Evolutionary conservation across 2,888 invertebrate species (phyloP).

Genomic region (Oegoconia quadripuncta): DNA sequence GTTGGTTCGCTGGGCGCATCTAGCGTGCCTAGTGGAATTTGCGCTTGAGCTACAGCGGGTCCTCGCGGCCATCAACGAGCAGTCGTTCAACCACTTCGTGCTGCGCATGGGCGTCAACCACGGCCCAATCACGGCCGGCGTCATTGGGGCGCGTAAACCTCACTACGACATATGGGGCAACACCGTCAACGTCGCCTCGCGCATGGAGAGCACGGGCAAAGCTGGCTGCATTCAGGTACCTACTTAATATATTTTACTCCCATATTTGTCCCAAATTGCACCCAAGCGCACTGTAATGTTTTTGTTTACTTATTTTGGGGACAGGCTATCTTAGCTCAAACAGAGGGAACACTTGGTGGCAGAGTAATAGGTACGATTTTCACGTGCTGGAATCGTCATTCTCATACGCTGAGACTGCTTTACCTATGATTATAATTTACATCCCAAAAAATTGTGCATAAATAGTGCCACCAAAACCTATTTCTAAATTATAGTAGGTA

Average conservation of each 20-base stretch:
- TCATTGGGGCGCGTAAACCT: slow-evolving; percentile 96
- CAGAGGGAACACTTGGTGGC: too few relatives aligned
- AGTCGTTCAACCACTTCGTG: slow-evolving; percentile 96
- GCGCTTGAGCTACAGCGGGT: slow-evolving; percentile 94
- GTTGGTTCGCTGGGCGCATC: slow-evolving; percentile 89
- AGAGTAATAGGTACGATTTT: too few relatives aligned
- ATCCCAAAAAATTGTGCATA: too few relatives aligned
- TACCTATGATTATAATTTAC: too few relatives aligned
- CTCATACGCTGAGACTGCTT: too few relatives aligned
- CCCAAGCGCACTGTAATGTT: too few relatives aligned
- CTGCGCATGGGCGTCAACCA: slow-evolving; percentile 97
- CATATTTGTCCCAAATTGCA: background rate
- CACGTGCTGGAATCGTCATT: too few relatives aligned
- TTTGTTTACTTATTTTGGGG: too few relatives aligned
- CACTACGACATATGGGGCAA: slow-evolving; percentile 99
- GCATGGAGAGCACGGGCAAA: slow-evolving; percentile 99
- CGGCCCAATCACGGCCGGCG: slow-evolving; percentile 96
- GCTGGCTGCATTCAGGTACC: slow-evolving; percentile 94
- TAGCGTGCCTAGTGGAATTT: slow-evolving; percentile 92
- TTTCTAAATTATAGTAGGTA: too few relatives aligned
- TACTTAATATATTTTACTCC: background rate
- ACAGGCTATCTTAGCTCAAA: too few relatives aligned
- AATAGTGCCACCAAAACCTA: too few relatives aligned
- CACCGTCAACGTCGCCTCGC: slow-evolving; percentile 97
- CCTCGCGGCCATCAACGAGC: slow-evolving; percentile 94